These are phyloP conservation scores for Andrena flavipes DNA, from an alignment of 2,888 invertebrate genomes.

Conservation along the genomic window DNA sequence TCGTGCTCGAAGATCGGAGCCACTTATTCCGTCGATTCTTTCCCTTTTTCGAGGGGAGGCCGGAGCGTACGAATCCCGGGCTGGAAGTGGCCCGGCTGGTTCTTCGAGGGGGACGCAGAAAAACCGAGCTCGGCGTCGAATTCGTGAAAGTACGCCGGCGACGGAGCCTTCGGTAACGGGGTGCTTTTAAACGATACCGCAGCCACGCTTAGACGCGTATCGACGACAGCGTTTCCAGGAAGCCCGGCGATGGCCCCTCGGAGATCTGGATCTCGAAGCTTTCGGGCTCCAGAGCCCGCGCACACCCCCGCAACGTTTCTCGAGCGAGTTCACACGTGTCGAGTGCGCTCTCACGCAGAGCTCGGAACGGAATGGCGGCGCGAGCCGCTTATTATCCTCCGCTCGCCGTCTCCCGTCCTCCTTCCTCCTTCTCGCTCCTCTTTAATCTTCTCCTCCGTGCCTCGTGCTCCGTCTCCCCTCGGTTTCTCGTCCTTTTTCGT, in stretches of 20 bases:
- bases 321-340: conserved; percentile 11
- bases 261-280: too few relatives aligned
- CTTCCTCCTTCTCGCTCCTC: background rate
- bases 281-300: too few relatives aligned
- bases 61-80: conserved; percentile 9
- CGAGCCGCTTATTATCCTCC: conserved; percentile 41
- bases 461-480: background rate
- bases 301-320: too few relatives aligned
- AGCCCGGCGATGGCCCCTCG: too few relatives aligned
- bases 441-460: background rate
- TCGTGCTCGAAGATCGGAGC: conserved; percentile 51
- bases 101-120: conserved; percentile 21
- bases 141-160: background rate
- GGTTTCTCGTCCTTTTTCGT: background rate
- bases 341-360: conserved; percentile 24
- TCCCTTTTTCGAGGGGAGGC: conserved; percentile 21
- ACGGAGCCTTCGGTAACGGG: too few relatives aligned
- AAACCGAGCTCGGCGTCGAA: conserved; percentile 10
- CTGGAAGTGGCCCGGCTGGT: conserved; percentile 1
- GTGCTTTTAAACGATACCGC: too few relatives aligned
- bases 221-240: too few relatives aligned
- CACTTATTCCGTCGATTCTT: conserved; percentile 58
- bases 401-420: background rate
- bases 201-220: too few relatives aligned
- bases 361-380: conserved; percentile 16